phyloP scores from a whole-genome alignment of 2,113 vertebrate genomes.

The Percopsis transmontana region DNA sequence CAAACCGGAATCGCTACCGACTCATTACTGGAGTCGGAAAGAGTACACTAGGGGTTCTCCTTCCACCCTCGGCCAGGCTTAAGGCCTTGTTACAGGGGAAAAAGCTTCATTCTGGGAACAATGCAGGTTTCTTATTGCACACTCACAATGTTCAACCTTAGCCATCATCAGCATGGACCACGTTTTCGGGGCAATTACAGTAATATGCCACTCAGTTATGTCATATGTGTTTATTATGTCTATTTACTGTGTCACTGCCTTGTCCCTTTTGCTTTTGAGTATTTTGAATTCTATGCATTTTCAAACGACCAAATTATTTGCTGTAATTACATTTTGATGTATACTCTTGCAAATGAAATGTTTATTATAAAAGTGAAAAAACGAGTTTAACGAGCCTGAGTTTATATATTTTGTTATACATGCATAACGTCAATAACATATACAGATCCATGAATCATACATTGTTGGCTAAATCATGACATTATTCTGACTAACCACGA shows the following conservation, averaged over 20 bases:
- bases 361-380: too few relatives aligned
- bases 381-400: too few relatives aligned
- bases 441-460: too few relatives aligned
- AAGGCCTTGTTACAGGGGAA: background rate
- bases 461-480: too few relatives aligned
- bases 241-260: background rate
- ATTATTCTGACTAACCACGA: too few relatives aligned
- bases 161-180: conserved; percentile 17
- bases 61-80: conserved; percentile 3
- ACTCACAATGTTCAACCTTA: conserved; percentile 18
- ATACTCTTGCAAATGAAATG: conserved; percentile 1
- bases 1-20: too few relatives aligned
- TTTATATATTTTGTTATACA: too few relatives aligned
- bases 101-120: conserved; percentile 15
- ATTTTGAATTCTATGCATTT: conserved; percentile 6
- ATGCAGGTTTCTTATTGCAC: background rate
- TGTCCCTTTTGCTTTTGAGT: conserved; percentile 4
- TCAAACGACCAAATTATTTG: conserved; percentile 19
- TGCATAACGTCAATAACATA: too few relatives aligned
- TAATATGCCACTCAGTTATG: background rate
- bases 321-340: conserved; percentile 9
- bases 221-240: background rate
- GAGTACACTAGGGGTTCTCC: too few relatives aligned
- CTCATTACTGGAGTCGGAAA: too few relatives aligned
- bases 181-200: background rate